These are phyloP conservation scores for Stigmatopora nigra DNA, from an alignment of 2,113 vertebrate species.

Conservation along the genomic window DNA sequence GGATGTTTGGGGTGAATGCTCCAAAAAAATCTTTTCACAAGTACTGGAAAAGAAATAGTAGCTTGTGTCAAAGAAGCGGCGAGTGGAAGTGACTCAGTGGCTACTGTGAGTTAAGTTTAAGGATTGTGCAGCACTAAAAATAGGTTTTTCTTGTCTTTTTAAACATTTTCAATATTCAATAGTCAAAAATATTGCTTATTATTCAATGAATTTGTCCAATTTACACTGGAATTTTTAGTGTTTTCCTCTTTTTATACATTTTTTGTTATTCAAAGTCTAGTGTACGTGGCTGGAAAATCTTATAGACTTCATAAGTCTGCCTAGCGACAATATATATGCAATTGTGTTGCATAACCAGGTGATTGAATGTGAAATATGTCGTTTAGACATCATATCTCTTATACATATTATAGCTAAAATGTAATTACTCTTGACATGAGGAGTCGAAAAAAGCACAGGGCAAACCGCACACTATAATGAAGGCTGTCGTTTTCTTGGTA, in stretches of 20 bases:
- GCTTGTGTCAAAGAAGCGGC: background rate
- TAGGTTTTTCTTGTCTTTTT: background rate
- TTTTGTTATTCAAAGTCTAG: background rate
- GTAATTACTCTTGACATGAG: background rate
- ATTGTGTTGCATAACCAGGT: background rate
- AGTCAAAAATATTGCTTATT: background rate
- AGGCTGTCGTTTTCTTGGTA: background rate
- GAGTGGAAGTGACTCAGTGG: conserved; percentile 2
- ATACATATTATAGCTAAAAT: background rate
- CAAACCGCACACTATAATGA: background rate
- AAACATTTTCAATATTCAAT: background rate
- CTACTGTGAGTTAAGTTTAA: background rate
- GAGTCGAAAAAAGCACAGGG: background rate
- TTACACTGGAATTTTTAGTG: background rate
- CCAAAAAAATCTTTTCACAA: conserved; percentile 21
- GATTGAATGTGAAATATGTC: background rate
- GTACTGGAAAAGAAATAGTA: conserved; percentile 30
- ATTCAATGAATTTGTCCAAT: background rate
- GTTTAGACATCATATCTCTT: background rate
- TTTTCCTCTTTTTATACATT: background rate
- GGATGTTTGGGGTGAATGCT: conserved; percentile 42
- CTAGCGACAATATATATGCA: background rate
- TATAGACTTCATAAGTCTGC: background rate
- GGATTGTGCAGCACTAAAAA: background rate
- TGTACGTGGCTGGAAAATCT: background rate